Conservation (phyloP, 2,113 vertebrate species). For the Calidris pugnax region DNA sequence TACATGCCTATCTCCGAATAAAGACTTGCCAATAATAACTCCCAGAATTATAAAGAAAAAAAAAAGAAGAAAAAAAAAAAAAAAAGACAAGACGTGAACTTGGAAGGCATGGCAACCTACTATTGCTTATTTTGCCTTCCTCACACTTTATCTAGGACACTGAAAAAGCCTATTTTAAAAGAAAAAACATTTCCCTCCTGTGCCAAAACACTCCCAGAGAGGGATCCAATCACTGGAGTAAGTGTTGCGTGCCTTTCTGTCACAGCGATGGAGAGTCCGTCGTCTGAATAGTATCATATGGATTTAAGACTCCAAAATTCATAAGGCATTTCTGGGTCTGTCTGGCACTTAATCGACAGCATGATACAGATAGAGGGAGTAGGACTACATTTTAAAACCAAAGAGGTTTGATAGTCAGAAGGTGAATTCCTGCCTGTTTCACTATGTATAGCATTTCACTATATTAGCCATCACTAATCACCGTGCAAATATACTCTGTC, state of each 20-base stretch:
- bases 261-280: neutral
- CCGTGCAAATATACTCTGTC: constrained; percentile 14
- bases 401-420: neutral
- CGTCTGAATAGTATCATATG: neutral
- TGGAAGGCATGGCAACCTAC: constrained; percentile 16
- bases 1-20: constrained; percentile 12
- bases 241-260: neutral
- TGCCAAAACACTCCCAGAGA: constrained; percentile 11
- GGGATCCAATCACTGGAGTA: neutral
- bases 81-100: neutral
- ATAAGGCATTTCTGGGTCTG: neutral
- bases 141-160: constrained; percentile 45
- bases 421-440: neutral
- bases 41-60: constrained; percentile 19
- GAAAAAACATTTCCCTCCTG: constrained; percentile 39
- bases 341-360: neutral
- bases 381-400: constrained; percentile 1
- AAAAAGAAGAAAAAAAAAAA: neutral
- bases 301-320: constrained; percentile 17
- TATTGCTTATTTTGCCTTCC: constrained; percentile 42
- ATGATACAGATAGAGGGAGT: neutral
- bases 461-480: constrained; percentile 13
- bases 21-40: constrained; percentile 49
- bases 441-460: neutral
- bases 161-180: constrained; percentile 52